Evolutionary conservation across 2,797 vertebrate genomes (phyloP).

Genomic region (Podarcis lilfordi): DNA sequence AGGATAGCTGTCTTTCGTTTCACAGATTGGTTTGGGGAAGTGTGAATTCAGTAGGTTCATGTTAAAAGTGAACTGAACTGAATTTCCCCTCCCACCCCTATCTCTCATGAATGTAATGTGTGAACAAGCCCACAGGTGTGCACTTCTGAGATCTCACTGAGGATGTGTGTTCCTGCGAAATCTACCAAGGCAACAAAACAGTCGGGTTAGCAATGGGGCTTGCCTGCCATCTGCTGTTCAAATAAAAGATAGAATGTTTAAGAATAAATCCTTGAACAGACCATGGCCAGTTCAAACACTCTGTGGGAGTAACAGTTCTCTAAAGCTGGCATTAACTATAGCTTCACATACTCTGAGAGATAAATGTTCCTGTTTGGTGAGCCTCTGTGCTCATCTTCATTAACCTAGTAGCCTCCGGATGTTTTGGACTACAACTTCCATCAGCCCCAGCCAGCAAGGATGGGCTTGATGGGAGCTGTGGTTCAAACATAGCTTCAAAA

Average conservation of each 20-base stretch:
- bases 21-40: too few relatives aligned
- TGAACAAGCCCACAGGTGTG: neutral
- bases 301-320: neutral
- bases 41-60: too few relatives aligned
- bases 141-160: neutral
- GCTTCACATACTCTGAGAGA: neutral
- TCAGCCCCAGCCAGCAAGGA: too few relatives aligned
- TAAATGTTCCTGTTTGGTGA: too few relatives aligned
- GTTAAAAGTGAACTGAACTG: too few relatives aligned
- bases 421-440: too few relatives aligned
- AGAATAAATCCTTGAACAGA: neutral
- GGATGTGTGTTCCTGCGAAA: slow-evolving; percentile 14
- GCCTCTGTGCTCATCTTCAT: too few relatives aligned
- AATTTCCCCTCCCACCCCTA: too few relatives aligned
- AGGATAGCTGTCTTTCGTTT: too few relatives aligned
- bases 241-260: neutral
- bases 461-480: too few relatives aligned
- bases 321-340: neutral
- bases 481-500: too few relatives aligned
- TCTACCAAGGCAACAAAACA: neutral
- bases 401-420: too few relatives aligned
- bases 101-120: neutral
- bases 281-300: neutral
- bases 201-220: slow-evolving; percentile 27
- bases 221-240: slow-evolving; percentile 71